phyloP scores from a whole-genome alignment of 1,140 invertebrate genomes.

The Solenopsis invicta region DNA sequence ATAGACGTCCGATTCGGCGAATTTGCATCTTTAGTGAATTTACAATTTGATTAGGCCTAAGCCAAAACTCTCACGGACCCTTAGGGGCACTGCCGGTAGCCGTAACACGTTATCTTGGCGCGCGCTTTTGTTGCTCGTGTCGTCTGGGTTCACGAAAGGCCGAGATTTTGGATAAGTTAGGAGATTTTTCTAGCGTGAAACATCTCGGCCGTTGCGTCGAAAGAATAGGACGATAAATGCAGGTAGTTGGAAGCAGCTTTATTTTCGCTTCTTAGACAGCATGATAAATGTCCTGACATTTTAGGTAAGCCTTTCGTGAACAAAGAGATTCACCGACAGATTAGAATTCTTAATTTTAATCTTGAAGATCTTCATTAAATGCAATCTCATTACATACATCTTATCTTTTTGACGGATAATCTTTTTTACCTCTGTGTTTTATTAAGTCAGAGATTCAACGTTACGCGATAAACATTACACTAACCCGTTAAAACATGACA shows the following conservation, averaged over 20 bases:
- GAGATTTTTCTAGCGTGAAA: constrained; percentile 56
- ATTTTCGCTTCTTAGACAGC: constrained; percentile 55
- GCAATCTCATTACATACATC: constrained; percentile 14
- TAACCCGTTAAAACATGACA: neutral
- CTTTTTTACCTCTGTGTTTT: neutral
- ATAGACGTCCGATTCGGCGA: constrained; percentile 69
- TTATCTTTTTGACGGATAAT: neutral
- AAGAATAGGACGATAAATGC: constrained; percentile 57
- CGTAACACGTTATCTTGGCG: constrained; percentile 57
- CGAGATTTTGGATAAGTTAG: constrained; percentile 70
- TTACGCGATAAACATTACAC: neutral
- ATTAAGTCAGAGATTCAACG: neutral
- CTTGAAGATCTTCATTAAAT: constrained; percentile 1
- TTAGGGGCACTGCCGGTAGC: neutral
- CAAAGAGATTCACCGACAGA: neutral
- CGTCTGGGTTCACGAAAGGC: constrained; percentile 60
- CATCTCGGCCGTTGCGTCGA: constrained; percentile 29
- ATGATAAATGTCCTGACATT: constrained; percentile 52
- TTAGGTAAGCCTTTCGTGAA: constrained; percentile 22
- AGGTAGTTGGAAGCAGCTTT: constrained; percentile 61
- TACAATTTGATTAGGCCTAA: constrained; percentile 79
- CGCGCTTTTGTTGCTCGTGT: constrained; percentile 55
- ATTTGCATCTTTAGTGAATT: constrained; percentile 81
- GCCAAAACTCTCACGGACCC: neutral
- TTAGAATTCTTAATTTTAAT: constrained; percentile 55